Conservation (phyloP, 2,888 invertebrate species). For the Empis livida region DNA sequence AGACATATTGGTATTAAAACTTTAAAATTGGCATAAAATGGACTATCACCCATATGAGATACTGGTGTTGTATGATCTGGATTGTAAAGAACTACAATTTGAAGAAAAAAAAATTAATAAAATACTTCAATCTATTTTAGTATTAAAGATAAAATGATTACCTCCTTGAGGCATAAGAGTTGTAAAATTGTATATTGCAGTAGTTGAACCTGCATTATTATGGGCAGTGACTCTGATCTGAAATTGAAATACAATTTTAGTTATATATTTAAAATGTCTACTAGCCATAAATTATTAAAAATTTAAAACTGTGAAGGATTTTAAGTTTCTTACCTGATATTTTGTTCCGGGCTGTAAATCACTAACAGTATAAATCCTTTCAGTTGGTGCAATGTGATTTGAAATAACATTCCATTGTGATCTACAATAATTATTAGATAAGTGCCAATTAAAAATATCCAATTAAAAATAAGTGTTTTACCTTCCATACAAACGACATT, state of each 20-base stretch:
- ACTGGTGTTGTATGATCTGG: conserved; percentile 55
- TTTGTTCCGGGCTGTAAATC: conserved; percentile 64
- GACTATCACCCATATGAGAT: conserved; percentile 50
- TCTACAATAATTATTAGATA: conserved; percentile 11
- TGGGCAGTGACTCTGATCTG: conserved; percentile 60
- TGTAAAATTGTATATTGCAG: conserved; percentile 72
- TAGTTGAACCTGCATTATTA: conserved; percentile 76
- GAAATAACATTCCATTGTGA: conserved; percentile 65
- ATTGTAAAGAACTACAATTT: conserved; percentile 39
- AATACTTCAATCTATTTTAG: background rate
- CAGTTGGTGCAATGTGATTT: conserved; percentile 68
- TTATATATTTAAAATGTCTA: too few species aligned
- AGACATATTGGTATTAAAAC: conserved; percentile 50
- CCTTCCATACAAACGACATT: conserved; percentile 49
- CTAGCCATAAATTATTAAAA: too few species aligned
- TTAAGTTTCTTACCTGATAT: conserved; percentile 38
- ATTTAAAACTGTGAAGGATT: background rate
- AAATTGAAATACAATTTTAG: background rate
- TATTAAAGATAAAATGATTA: conserved; percentile 35
- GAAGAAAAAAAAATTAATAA: background rate
- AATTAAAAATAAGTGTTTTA: conserved; percentile 6
- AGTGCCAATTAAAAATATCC: background rate
- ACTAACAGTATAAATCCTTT: conserved; percentile 66
- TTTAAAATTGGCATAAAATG: conserved; percentile 51
- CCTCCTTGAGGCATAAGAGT: conserved; percentile 66